Evolutionary conservation across 1,140 invertebrate genomes (phyloP), one percentile per base, ranked within the genome.

Genomic region (Penaeus indicus): DNA sequence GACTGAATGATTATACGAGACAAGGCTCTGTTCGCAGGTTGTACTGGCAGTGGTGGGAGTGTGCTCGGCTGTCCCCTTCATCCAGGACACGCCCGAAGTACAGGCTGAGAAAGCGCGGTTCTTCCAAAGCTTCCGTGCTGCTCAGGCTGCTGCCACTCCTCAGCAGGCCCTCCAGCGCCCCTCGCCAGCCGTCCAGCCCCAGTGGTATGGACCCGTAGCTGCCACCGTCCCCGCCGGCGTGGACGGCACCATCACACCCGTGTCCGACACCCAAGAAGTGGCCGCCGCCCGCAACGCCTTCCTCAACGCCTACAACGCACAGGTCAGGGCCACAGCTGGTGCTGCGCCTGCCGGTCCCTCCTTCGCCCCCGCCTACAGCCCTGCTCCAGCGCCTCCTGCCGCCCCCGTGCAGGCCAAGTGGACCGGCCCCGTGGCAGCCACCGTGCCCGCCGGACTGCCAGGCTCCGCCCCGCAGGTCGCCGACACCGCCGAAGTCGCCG

Each of bases 401-500:
- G 25, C 21, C 11, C 60, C 67, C 16, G 60, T 22, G 47, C 77
- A 63, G 22, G 16, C 62, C 38, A 90, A 77, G 64, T 90, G 89
- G 89, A 87, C 32, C 27, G 86, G 86, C 0, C 86, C 86, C 32
- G 54, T 88, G 11, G 86, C 86, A 27, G 75, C 86, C 61, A 83
- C 61, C 60, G 64, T 88, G 61, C 86, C 86, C 38, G 86, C 86
- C 61, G 86, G 86, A 25, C 67, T 69, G 89, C 88, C 84, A 27
- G 90, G 88, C 18, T 89, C 90, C 32, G 38, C 60, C 67, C 38
- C 84, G 27, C 78, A 84, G 22, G 90, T 89, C 22, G n/a, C 42
- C 19, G 90, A 90, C 85, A 90, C 88, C n/a, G 80, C 90, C 54
- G 87, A 89, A 16, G 90, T 89, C 25, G 27, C 18, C 4, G 64